Conservation (phyloP, 2,113 vertebrate species). For the Pycnonotus jocosus region DNA sequence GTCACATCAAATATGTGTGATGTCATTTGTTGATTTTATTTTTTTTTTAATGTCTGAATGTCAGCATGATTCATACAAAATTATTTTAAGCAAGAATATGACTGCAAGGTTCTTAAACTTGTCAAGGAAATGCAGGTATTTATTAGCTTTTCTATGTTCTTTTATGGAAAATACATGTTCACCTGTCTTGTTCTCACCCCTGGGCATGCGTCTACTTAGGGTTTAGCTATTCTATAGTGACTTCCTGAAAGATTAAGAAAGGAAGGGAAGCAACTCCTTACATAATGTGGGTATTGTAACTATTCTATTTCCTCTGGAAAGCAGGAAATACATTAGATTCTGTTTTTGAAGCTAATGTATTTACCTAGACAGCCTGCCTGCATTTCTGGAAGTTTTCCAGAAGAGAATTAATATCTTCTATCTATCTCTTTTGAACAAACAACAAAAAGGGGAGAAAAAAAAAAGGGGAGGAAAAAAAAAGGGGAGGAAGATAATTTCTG, state of each 20-base stretch:
- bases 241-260: not conserved
- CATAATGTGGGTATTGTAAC: not conserved
- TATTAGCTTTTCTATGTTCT: not conserved
- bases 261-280: not conserved
- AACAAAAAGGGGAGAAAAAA: not conserved
- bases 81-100: not conserved
- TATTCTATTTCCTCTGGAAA: not conserved
- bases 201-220: too few relatives aligned
- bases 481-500: not conserved
- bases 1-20: not conserved
- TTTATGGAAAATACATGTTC: not conserved
- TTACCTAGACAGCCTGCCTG: not conserved
- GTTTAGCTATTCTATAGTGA: not conserved
- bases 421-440: not conserved
- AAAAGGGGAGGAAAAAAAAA: fast-evolving
- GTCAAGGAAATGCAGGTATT: not conserved
- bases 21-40: too few relatives aligned
- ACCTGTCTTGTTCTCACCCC: not conserved
- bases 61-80: not conserved
- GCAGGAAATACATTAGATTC: not conserved
- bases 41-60: not conserved
- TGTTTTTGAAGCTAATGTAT: not conserved
- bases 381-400: not conserved
- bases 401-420: not conserved
- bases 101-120: not conserved